A percentile compares a stretch with the other conserved stretches of the same genome.
Conservation (phyloP, 2,797 vertebrate genomes). For the Rhincodon typus region DNA sequence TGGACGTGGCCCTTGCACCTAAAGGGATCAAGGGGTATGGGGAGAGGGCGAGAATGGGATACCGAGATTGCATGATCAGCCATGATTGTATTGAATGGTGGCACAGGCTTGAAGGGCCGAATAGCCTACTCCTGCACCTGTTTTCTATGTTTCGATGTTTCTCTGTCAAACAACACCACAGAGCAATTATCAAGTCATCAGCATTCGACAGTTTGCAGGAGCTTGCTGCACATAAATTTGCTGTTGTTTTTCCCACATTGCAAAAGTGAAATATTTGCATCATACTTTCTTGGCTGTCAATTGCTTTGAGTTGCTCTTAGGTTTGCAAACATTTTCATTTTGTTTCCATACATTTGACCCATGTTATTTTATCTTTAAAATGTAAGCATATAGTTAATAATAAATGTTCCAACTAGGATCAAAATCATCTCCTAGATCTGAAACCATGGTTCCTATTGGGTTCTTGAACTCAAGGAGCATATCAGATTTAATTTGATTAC, state of each 20-base stretch:
- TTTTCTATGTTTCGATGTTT: not conserved
- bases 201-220: not conserved
- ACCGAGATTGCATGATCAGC: no score
- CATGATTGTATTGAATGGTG: no score
- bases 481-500: not conserved
- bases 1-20: no score
- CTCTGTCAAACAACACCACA: not conserved
- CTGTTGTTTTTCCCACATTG: not conserved
- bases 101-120: no score
- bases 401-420: not conserved
- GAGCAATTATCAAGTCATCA: not conserved
- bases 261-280: not conserved
- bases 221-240: not conserved
- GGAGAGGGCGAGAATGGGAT: no score
- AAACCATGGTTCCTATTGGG: not conserved
- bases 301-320: not conserved
- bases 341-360: not conserved
- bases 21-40: no score
- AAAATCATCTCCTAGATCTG: not conserved
- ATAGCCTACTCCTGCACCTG: no score
- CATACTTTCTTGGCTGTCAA: not conserved
- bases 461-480: not conserved
- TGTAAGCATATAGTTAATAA: not conserved
- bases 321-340: not conserved
- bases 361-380: not conserved